Conservation (phyloP, 1,140 invertebrate genomes). For the Drosophila fuyamai region DNA sequence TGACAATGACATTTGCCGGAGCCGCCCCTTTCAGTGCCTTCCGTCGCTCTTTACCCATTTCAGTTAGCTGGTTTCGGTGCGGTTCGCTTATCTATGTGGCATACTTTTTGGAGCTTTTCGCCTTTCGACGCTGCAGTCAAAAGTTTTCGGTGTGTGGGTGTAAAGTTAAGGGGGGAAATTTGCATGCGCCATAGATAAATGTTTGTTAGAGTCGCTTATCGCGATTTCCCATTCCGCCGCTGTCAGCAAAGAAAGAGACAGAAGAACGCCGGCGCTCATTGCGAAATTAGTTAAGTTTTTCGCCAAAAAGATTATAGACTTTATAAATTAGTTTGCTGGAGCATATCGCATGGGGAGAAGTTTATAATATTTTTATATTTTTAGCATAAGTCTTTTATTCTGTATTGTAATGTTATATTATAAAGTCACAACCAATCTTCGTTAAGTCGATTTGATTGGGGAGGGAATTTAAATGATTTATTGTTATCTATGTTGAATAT, state of each 20-base stretch:
- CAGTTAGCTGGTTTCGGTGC: conserved; percentile 41
- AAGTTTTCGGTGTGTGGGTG: conserved; percentile 47
- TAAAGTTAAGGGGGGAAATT: conserved; percentile 32
- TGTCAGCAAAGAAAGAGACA: neutral
- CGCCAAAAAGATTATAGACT: conserved; percentile 26
- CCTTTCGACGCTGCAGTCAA: conserved; percentile 55
- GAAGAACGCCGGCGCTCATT: conserved; percentile 15
- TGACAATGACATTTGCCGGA: conserved; percentile 72
- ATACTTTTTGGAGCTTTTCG: conserved; percentile 53
- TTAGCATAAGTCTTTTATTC: neutral
- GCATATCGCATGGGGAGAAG: neutral
- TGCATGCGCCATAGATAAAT: conserved; percentile 64
- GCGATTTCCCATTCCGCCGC: conserved; percentile 18
- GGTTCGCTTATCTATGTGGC: conserved; percentile 64
- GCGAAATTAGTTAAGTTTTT: conserved; percentile 35
- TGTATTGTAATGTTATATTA: neutral
- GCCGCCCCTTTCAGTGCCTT: neutral
- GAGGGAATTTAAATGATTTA: too few relatives aligned
- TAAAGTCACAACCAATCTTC: too few relatives aligned
- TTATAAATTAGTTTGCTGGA: conserved; percentile 17
- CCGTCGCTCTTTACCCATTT: conserved; percentile 44
- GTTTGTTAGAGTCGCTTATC: conserved; percentile 61
- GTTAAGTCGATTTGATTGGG: too few relatives aligned
- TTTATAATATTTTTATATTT: neutral
- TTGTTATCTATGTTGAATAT: too few relatives aligned